phyloP scores from a whole-genome alignment of 2,888 invertebrate genomes.

The Brachyopa scutellaris region DNA sequence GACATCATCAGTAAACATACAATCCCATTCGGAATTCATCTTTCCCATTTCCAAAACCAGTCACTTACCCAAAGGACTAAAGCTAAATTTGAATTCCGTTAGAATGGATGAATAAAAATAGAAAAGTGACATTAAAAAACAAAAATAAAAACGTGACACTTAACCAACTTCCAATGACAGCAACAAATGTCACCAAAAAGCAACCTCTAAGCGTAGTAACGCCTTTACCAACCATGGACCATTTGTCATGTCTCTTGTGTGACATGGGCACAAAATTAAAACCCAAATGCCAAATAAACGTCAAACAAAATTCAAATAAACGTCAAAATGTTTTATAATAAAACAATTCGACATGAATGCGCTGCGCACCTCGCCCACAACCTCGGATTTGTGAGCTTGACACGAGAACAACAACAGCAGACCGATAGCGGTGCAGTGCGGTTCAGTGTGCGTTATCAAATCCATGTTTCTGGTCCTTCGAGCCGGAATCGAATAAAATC shows the following conservation, averaged over 20 bases:
- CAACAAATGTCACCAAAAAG: slow-evolving; percentile 16
- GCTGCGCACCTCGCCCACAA: neutral
- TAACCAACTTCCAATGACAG: slow-evolving; percentile 4
- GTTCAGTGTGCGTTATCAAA: neutral
- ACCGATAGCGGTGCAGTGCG: too few relatives aligned
- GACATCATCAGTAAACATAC: too few relatives aligned
- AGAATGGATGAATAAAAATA: too few relatives aligned
- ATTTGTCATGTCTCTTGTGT: slow-evolving; percentile 36
- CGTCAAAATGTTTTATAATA: slow-evolving; percentile 65
- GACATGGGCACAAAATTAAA: slow-evolving; percentile 63
- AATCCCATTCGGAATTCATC: too few relatives aligned
- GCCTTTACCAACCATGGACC: neutral
- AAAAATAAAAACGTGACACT: too few relatives aligned
- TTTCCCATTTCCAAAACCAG: too few relatives aligned
- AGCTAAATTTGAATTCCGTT: too few relatives aligned
- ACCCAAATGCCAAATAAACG: slow-evolving; percentile 68
- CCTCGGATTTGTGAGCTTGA: slow-evolving; percentile 6
- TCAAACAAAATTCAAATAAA: slow-evolving; percentile 70
- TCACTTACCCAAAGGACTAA: too few relatives aligned
- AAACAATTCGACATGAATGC: slow-evolving; percentile 33
- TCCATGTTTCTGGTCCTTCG: slow-evolving; percentile 21
- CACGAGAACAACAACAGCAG: neutral
- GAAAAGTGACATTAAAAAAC: too few relatives aligned
- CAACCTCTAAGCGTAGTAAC: neutral
- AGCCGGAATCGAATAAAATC: slow-evolving; percentile 47